These are phyloP conservation scores for Neoitamus cyanurus DNA, from an alignment of 2,888 invertebrate genomes.

Conservation along the genomic window DNA sequence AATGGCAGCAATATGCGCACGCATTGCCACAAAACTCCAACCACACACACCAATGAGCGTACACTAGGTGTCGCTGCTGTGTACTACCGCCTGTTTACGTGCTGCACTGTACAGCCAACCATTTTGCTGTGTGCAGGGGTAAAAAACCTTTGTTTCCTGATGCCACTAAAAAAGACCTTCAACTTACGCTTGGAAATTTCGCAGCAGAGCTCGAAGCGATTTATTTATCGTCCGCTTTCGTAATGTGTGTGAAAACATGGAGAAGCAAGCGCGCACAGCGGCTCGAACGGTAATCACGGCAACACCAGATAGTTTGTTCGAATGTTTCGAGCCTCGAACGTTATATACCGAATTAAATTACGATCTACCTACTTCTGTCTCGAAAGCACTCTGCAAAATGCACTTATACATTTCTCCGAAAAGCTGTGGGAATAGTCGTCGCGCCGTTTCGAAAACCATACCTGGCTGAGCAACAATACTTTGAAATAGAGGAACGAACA, in stretches of 20 bases:
- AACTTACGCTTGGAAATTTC: not conserved
- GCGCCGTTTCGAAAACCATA: not conserved
- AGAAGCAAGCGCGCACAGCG: no score
- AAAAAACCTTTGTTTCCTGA: constrained; percentile 31
- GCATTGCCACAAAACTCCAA: not conserved
- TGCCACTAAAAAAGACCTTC: constrained; percentile 9
- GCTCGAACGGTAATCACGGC: not conserved
- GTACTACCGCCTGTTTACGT: not conserved
- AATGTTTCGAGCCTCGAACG: not conserved
- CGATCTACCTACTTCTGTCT: not conserved
- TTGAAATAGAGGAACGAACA: not conserved
- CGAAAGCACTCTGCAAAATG: not conserved
- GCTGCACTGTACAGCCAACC: no score
- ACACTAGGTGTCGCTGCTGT: not conserved
- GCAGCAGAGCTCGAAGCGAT: not conserved
- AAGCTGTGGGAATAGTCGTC: not conserved
- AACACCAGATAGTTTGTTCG: not conserved
- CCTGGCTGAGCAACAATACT: not conserved
- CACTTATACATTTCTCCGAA: not conserved
- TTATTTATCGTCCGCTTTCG: not conserved
- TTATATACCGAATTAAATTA: not conserved
- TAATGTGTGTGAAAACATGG: not conserved
- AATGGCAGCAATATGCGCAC: not conserved
- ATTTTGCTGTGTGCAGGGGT: no score
- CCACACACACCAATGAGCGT: not conserved